Percentiles rank a stretch among this genome's conserved stretches.
These are phyloP conservation scores for Proctacanthus coquilletti DNA, from an alignment of 1,140 invertebrate species.

Conservation along the genomic window DNA sequence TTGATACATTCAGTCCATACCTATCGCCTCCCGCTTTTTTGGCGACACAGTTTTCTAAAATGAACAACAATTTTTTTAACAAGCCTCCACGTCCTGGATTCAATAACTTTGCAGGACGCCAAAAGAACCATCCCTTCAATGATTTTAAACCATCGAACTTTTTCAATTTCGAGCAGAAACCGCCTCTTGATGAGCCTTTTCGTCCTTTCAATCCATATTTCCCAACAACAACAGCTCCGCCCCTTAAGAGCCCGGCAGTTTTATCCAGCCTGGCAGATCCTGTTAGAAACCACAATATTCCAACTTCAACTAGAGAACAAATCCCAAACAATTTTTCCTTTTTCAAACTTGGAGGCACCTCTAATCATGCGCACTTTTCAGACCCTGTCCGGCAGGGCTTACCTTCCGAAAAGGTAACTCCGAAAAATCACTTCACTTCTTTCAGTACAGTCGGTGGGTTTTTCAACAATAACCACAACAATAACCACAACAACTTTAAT, in stretches of 20 bases:
- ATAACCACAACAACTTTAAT: conserved; percentile 10
- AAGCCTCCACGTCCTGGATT: neutral
- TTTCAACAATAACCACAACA: conserved; percentile 30
- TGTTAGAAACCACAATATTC: too few relatives aligned
- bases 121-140: neutral
- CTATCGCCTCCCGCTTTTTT: neutral
- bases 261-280: too few relatives aligned
- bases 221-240: conserved; percentile 11
- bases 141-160: neutral
- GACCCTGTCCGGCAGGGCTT: conserved; percentile 5
- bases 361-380: too few relatives aligned
- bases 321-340: too few relatives aligned
- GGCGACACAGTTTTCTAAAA: neutral
- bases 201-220: conserved; percentile 2
- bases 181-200: neutral
- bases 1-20: neutral
- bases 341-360: too few relatives aligned
- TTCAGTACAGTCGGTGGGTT: conserved; percentile 36
- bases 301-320: too few relatives aligned
- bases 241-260: too few relatives aligned
- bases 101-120: neutral
- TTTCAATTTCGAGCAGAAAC: neutral
- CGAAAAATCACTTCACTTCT: conserved; percentile 30
- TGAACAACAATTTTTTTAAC: neutral
- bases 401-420: conserved; percentile 2